These are phyloP conservation scores for Rhadina sibilatrix DNA, from an alignment of 2,113 vertebrate species.

Conservation along the genomic window DNA sequence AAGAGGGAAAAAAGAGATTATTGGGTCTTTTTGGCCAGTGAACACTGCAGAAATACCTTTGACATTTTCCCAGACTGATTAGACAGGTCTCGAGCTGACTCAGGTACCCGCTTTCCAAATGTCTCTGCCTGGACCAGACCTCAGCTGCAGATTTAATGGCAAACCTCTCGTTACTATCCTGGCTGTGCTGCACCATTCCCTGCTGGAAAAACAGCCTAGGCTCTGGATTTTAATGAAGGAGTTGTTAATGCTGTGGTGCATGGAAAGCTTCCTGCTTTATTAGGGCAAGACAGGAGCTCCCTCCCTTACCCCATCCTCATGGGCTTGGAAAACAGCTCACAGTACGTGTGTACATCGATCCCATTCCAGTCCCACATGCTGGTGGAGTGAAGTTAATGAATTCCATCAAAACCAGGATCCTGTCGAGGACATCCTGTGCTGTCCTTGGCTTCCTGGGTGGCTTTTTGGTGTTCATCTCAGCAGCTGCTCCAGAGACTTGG, in stretches of 20 bases:
- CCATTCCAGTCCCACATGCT: background rate
- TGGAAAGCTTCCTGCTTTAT: background rate
- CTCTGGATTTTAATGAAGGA: background rate
- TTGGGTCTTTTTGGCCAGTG: background rate
- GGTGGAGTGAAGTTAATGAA: background rate
- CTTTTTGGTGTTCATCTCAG: background rate
- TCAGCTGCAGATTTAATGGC: slow-evolving; percentile 24
- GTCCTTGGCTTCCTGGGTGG: background rate
- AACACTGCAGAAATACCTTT: background rate
- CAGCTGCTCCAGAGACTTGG: background rate
- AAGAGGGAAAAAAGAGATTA: background rate
- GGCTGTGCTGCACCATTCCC: background rate
- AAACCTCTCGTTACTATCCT: background rate
- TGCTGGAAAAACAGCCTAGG: background rate
- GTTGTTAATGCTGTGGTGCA: background rate
- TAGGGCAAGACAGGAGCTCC: background rate
- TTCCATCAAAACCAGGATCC: background rate
- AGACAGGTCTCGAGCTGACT: background rate
- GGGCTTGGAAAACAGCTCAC: background rate
- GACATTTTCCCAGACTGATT: slow-evolving; percentile 27
- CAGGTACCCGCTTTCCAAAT: background rate
- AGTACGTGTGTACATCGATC: accelerated
- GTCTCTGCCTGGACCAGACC: background rate
- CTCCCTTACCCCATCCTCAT: background rate
- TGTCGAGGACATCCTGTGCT: background rate